Conservation (phyloP, 2,797 vertebrate genomes). For the Menidia menidia region DNA sequence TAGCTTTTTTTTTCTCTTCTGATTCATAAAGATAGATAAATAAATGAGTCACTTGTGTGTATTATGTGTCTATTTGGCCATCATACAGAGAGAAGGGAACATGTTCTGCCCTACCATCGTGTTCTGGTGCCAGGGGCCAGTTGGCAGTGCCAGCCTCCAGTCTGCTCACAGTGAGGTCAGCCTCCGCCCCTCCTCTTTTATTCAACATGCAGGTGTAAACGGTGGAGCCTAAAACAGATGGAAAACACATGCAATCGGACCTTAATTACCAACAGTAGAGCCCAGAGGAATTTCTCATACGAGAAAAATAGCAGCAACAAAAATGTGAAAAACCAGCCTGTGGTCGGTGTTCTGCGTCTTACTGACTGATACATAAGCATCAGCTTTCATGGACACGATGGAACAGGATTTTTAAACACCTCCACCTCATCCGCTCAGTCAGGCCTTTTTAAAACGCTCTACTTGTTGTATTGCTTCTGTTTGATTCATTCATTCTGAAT, state of each 20-base stretch:
- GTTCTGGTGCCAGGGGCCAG: conserved; percentile 85
- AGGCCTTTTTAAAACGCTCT: too few relatives aligned
- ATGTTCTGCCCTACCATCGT: conserved; percentile 61
- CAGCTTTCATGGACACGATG: too few relatives aligned
- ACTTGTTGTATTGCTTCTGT: too few relatives aligned
- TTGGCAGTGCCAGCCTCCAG: conserved; percentile 78
- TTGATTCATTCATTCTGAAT: too few relatives aligned
- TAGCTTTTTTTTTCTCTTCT: background rate
- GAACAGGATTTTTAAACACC: too few relatives aligned
- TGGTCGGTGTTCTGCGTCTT: too few relatives aligned
- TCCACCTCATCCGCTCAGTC: too few relatives aligned
- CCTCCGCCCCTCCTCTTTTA: conserved; percentile 87
- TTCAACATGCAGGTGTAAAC: conserved; percentile 98
- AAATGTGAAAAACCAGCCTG: too few relatives aligned
- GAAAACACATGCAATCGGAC: conserved; percentile 4
- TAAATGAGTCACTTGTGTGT: background rate
- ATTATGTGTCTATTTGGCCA: background rate
- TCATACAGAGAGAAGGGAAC: background rate
- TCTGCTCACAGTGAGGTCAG: conserved; percentile 94
- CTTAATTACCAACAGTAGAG: conserved; percentile 8
- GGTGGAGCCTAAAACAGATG: conserved; percentile 84
- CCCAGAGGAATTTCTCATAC: too few relatives aligned
- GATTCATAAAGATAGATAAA: background rate
- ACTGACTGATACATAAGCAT: too few relatives aligned
- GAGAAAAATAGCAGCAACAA: too few relatives aligned